Evolutionary conservation across 2,113 vertebrate species (phyloP), one percentile per base, ranked within the genome.

Genomic region (Bufo bufo): DNA sequence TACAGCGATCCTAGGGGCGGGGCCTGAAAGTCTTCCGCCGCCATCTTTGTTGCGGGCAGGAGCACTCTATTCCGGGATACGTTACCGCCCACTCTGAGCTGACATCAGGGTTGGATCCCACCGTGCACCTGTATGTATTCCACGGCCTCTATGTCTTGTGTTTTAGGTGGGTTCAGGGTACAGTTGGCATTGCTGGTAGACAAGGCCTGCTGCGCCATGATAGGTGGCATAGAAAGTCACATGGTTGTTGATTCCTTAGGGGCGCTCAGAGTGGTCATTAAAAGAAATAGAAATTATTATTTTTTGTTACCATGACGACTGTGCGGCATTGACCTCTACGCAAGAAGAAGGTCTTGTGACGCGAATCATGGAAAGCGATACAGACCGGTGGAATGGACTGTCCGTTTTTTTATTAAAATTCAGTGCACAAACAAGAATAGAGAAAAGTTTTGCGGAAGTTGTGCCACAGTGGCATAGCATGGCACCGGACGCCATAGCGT

Each of bases 31-130:
- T 20, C 20, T 2, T 3, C 50, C 5, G 66, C 66, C 69, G 86
- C 86, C 86, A 87, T 87, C 13, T 87, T 87, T 72, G 65, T 82
- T 58, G 3, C 50, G 43, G 86, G 86, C 65, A 71, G 19, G 1
- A 14, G 4, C 4, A 43, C 66, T 33, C 23, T 11, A 43, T 71
- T 12, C 33, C 66, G 11, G 1, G 33, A 1, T 69, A 20, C 63
- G 11, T 4, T 23, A 33, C 9, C 12, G 65, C 1, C 23, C 4
- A 13, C 4, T 11, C 58, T 58, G 54, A 66, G 59, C 19, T n/a
- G 63, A 66, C 10, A 10, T 1, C 6, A 17, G 19, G 50, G 43
- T 45, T 19, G 79, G 11, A 33, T 0, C 17, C 14, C 10, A 77
- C 4, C 11, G 74, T 17, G 16, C 52, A 79, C 54, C 20, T 59